These are phyloP conservation scores for Poeciliopsis paucimaculata DNA, from an alignment of 2,797 vertebrate species.

Conservation along the genomic window DNA sequence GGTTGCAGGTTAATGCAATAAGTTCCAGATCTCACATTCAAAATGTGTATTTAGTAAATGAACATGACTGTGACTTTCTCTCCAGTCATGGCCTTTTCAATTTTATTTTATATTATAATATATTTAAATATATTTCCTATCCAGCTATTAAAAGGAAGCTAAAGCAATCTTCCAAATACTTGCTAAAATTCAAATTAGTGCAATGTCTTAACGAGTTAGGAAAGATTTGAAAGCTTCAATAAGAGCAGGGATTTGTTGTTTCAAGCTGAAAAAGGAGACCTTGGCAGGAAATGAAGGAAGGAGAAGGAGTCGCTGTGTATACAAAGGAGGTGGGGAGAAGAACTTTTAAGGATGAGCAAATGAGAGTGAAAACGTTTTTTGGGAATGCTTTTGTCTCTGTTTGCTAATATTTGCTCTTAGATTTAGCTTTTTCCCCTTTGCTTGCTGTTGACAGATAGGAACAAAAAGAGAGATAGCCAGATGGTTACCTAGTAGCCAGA, in stretches of 20 bases:
- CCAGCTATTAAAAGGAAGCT: neutral
- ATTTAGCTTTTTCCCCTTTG: constrained; percentile 74
- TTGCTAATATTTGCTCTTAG: constrained; percentile 82
- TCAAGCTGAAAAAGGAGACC: constrained; percentile 43
- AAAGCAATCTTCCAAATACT: constrained; percentile 2
- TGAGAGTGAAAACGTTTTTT: constrained; percentile 74
- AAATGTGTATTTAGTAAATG: neutral
- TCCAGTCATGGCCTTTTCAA: neutral
- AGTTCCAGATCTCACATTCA: neutral
- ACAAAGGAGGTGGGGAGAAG: constrained; percentile 37
- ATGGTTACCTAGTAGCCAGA: constrained; percentile 78
- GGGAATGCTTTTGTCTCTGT: constrained; percentile 82
- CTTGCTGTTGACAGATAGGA: constrained; percentile 76
- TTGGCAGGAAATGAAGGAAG: constrained; percentile 51
- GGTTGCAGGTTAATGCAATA: neutral
- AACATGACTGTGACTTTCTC: constrained; percentile 1
- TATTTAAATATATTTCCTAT: neutral
- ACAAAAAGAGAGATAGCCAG: constrained; percentile 76
- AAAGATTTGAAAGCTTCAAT: constrained; percentile 18
- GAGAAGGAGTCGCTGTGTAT: constrained; percentile 34
- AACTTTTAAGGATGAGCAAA: constrained; percentile 69
- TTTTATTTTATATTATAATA: neutral
- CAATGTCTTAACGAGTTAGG: constrained; percentile 14
- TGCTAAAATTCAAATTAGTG: neutral
- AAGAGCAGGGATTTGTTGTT: constrained; percentile 19